Conservation (phyloP, 2,797 vertebrate genomes). For the Spheniscus humboldti region DNA sequence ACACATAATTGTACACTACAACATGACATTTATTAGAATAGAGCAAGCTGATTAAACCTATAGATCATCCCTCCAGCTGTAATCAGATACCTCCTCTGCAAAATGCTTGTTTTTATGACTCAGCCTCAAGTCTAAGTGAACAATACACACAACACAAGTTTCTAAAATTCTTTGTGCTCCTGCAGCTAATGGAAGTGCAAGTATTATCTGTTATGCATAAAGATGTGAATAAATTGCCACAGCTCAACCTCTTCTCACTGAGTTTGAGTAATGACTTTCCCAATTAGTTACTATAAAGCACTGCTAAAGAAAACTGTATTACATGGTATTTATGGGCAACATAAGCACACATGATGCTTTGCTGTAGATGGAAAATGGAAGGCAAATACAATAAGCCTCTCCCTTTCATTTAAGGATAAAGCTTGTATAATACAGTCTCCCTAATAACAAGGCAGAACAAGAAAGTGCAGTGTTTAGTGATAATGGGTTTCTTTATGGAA, state of each 20-base stretch:
- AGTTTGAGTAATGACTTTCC: background rate
- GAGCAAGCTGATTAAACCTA: background rate
- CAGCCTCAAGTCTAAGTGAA: background rate
- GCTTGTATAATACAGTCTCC: background rate
- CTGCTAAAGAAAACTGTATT: background rate
- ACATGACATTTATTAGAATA: background rate
- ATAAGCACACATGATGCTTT: background rate
- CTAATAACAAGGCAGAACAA: background rate
- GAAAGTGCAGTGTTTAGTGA: background rate
- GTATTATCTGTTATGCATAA: constrained; percentile 17
- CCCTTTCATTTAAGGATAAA: background rate
- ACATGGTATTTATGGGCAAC: background rate
- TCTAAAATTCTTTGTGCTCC: constrained; percentile 6
- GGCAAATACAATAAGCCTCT: background rate
- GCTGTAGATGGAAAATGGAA: background rate
- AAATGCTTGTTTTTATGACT: background rate
- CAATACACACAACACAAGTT: background rate
- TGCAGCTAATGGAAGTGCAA: constrained; percentile 29
- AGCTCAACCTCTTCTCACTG: constrained; percentile 4
- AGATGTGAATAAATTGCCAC: constrained; percentile 27
- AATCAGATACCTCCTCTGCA: background rate
- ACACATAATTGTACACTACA: background rate
- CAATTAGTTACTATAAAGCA: background rate
- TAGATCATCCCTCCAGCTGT: background rate
- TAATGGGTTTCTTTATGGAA: background rate